Evolutionary conservation across 2,113 vertebrate species (phyloP).

Genomic region (human): GRCh38 chr9:91250501-91251000

Average conservation of each 20-base stretch:
- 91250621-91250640: neutral
- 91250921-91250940: neutral
- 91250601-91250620: neutral
- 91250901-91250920: rapidly evolving
- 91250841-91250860: neutral
- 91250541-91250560: neutral
- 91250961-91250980: neutral
- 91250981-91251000: neutral
- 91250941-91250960: neutral
- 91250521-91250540: neutral
- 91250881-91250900: neutral
- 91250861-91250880: neutral
- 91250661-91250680: neutral
- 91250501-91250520: neutral
- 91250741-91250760: neutral
- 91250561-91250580: neutral
- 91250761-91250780: neutral
- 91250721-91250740: neutral
- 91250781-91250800: neutral
- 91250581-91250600: neutral
- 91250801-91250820: neutral
- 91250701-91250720: neutral
- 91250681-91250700: neutral
- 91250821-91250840: rapidly evolving
- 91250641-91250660: neutral